Evolutionary conservation across 2,113 vertebrate genomes (phyloP).

Genomic region (Vulpes vulpes): DNA sequence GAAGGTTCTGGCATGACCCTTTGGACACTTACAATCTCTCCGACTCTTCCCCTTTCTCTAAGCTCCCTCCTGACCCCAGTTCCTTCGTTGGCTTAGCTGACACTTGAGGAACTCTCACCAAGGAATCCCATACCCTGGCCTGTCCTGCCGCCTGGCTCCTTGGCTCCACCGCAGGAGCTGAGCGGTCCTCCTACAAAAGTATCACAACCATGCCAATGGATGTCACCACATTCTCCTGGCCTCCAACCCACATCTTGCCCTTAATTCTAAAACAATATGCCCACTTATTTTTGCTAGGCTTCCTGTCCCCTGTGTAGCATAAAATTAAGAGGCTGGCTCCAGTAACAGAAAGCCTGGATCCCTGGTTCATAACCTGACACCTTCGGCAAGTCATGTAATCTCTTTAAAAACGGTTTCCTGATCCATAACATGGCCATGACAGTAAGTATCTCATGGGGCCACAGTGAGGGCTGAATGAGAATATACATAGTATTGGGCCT

Average conservation of each 20-base stretch:
- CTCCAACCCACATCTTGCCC: background rate
- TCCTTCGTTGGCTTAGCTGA: background rate
- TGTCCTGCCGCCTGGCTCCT: background rate
- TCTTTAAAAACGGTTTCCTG: background rate
- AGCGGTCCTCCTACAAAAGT: background rate
- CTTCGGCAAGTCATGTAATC: background rate
- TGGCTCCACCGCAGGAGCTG: background rate
- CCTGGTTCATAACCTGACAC: background rate
- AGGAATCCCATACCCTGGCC: background rate
- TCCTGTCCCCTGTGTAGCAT: background rate
- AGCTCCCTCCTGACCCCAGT: background rate
- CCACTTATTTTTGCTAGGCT: background rate
- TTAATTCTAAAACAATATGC: background rate
- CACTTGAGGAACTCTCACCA: background rate
- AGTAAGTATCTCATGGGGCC: background rate
- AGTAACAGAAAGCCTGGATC: background rate
- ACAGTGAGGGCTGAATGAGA: background rate
- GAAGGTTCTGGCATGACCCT: background rate
- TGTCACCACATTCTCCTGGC: background rate
- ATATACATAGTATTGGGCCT: background rate
- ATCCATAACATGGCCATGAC: background rate
- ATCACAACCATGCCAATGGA: background rate
- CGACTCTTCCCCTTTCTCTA: background rate
- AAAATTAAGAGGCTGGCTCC: too few relatives aligned
- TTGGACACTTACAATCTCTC: background rate